Evolutionary conservation across 2,888 invertebrate species (phyloP).

Genomic region (Vandiemenella viatica): DNA sequence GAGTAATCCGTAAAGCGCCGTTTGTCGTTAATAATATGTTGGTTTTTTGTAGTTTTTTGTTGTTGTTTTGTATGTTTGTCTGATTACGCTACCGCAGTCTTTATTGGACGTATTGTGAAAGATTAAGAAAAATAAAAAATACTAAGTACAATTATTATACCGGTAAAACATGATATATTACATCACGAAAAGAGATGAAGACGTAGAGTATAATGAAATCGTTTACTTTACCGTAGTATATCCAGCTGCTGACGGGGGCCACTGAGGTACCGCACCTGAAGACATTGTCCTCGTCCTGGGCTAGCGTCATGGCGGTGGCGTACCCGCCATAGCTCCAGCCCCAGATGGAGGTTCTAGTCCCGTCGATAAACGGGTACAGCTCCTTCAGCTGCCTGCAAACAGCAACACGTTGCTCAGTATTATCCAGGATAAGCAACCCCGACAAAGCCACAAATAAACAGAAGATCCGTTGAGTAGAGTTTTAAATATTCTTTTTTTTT

Average conservation of each 20-base stretch:
- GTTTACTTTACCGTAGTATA: slow-evolving; percentile 66
- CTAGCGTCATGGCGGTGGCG: slow-evolving; percentile 62
- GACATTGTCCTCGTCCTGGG: slow-evolving; percentile 46
- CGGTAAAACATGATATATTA: neutral
- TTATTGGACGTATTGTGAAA: too few relatives aligned
- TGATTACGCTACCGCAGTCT: too few relatives aligned
- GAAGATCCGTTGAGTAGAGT: neutral
- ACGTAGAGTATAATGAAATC: neutral
- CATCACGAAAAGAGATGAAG: neutral
- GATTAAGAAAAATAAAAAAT: too few relatives aligned
- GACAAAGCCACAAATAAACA: neutral
- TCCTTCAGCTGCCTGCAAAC: slow-evolving; percentile 38
- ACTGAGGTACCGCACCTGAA: slow-evolving; percentile 80
- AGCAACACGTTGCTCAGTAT: slow-evolving; percentile 15
- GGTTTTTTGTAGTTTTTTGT: too few relatives aligned
- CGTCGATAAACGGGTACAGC: slow-evolving; percentile 48
- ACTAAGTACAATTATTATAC: too few relatives aligned
- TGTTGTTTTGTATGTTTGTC: too few relatives aligned
- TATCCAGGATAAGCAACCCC: neutral
- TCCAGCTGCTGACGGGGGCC: slow-evolving; percentile 84
- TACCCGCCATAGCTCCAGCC: slow-evolving; percentile 95
- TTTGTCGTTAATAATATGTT: too few relatives aligned
- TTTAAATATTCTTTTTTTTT: too few relatives aligned
- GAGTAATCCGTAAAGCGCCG: too few relatives aligned
- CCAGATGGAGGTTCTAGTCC: slow-evolving; percentile 58